These are phyloP conservation scores for Orthosia gothica DNA, from an alignment of 2,888 invertebrate species.

Conservation along the genomic window DNA sequence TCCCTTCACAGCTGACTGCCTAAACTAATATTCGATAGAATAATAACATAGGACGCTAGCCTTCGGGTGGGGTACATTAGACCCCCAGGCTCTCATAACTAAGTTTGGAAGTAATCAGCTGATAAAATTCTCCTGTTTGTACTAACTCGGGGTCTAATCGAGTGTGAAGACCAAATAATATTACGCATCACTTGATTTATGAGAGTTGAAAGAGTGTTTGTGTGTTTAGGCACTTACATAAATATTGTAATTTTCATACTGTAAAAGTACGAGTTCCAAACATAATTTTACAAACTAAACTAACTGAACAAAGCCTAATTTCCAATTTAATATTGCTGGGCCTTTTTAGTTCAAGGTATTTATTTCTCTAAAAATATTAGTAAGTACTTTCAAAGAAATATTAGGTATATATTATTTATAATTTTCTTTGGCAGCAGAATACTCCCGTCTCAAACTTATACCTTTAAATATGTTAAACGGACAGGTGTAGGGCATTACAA, in stretches of 20 bases:
- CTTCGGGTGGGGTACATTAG: conserved; percentile 15
- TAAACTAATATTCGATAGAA: conserved; percentile 60
- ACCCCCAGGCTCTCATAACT: conserved; percentile 41
- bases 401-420: not conserved
- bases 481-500: no score
- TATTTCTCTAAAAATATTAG: no score
- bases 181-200: conserved; percentile 30
- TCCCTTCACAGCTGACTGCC: conserved; percentile 27
- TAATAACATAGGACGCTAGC: conserved; percentile 22
- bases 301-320: not conserved
- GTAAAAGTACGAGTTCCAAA: not conserved
- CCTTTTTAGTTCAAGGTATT: no score
- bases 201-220: conserved; percentile 24
- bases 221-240: conserved; percentile 11
- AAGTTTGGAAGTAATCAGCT: conserved; percentile 50
- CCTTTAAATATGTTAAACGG: no score
- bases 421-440: not conserved
- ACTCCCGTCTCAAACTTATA: no score
- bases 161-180: conserved; percentile 44
- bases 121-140: conserved; percentile 51
- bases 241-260: conserved; percentile 8
- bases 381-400: no score
- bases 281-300: no score
- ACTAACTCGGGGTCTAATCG: conserved; percentile 48
- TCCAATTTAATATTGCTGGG: no score